Evolutionary conservation across 2,797 vertebrate species (phyloP).

Genomic region (Ciconia nigra): DNA sequence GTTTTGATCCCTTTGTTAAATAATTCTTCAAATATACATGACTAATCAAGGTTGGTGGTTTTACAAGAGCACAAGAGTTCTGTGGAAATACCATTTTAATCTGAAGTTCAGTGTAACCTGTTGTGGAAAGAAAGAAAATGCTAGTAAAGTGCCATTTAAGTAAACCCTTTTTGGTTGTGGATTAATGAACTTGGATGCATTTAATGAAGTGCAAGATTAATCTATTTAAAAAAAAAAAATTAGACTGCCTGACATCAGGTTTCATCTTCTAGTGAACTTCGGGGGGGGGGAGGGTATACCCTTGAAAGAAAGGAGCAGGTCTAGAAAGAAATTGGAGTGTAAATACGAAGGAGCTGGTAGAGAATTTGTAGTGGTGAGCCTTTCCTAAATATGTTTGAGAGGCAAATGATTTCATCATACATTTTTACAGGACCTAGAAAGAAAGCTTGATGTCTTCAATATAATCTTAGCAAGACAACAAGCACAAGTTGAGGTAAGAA

Average conservation of each 20-base stretch:
- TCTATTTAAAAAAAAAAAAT: background rate
- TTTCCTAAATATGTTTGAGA: background rate
- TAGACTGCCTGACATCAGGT: background rate
- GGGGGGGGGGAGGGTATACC: background rate
- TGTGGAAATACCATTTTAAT: background rate
- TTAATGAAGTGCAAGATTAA: background rate
- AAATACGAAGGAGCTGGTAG: background rate
- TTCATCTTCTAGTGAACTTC: background rate
- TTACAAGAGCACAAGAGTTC: background rate
- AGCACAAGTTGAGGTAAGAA: constrained; percentile 90
- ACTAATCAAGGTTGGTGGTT: background rate
- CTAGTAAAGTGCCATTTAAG: background rate
- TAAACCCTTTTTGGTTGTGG: background rate
- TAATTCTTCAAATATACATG: background rate
- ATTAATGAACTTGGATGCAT: background rate
- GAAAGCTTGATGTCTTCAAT: constrained; percentile 91
- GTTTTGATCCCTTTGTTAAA: background rate
- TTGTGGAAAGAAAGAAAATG: background rate
- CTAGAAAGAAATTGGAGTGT: background rate
- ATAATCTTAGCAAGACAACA: constrained; percentile 91
- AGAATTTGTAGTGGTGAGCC: background rate
- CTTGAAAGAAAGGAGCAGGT: background rate
- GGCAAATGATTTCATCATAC: background rate
- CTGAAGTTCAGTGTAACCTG: background rate
- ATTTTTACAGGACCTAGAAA: constrained; percentile 86